These are phyloP conservation scores for Burhinus bistriatus DNA, from an alignment of 2,113 vertebrate genomes.

Conservation along the genomic window DNA sequence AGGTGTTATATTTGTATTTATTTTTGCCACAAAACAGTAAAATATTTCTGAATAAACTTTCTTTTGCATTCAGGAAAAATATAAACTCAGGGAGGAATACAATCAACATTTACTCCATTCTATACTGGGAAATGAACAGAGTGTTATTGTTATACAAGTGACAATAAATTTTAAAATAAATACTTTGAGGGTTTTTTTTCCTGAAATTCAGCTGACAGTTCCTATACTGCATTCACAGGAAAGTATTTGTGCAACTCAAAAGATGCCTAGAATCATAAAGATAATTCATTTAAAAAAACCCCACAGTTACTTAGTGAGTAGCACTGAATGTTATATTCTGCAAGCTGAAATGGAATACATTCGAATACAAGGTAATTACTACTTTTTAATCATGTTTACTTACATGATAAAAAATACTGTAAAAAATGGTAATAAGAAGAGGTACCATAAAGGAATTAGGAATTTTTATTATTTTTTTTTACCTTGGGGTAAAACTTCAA, in stretches of 20 bases:
- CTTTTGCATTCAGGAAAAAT: not conserved
- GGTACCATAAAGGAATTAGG: not conserved
- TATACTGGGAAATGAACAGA: not conserved
- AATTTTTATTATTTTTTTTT: not conserved
- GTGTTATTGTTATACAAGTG: not conserved
- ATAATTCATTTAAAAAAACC: not conserved
- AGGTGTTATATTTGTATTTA: not conserved
- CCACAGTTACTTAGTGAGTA: not conserved
- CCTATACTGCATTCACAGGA: not conserved
- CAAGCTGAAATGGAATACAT: not conserved
- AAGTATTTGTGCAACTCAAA: not conserved
- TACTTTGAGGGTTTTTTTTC: not conserved
- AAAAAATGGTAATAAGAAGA: not conserved
- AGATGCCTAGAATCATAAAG: not conserved
- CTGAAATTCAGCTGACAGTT: not conserved
- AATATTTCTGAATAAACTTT: not conserved
- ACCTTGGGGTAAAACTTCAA: conserved; percentile 94
- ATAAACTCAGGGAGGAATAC: not conserved
- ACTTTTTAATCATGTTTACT: not conserved
- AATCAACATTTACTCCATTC: not conserved
- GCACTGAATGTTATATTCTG: not conserved
- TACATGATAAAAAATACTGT: not conserved
- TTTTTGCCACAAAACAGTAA: not conserved
- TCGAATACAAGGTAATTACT: not conserved
- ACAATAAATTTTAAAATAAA: not conserved